These are phyloP conservation scores for Leptinotarsa peninsularis DNA, from an alignment of 2,888 invertebrate species.

Conservation along the genomic window DNA sequence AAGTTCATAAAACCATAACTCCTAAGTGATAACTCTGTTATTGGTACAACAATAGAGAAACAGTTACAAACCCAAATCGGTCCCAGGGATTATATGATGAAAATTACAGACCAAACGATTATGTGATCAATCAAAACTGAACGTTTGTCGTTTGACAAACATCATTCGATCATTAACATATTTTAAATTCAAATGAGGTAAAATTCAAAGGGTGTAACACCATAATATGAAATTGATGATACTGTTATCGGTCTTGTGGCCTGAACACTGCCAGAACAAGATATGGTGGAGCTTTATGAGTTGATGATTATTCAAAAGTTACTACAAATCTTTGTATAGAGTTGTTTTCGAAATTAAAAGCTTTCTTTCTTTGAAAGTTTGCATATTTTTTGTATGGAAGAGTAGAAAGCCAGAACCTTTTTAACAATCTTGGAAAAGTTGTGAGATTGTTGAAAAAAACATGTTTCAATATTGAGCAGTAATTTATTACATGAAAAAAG, in stretches of 20 bases:
- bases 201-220: neutral
- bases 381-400: too few relatives aligned
- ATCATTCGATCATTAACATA: neutral
- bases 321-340: too few relatives aligned
- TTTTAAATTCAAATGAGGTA: slow-evolving; percentile 14
- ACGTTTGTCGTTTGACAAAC: neutral
- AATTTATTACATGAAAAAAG: too few relatives aligned
- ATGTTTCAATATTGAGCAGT: too few relatives aligned
- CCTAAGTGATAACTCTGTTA: neutral
- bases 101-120: neutral
- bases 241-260: slow-evolving; percentile 3
- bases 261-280: neutral
- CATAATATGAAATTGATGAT: neutral
- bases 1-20: too few relatives aligned
- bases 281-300: neutral
- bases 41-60: neutral
- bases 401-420: too few relatives aligned
- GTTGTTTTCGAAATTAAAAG: too few relatives aligned
- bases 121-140: slow-evolving; percentile 11
- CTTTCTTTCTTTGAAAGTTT: too few relatives aligned
- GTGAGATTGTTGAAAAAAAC: too few relatives aligned
- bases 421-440: too few relatives aligned
- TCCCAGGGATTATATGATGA: neutral
- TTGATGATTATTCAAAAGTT: too few relatives aligned
- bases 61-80: neutral